These are phyloP conservation scores for Eurystomus glaucurus DNA, from an alignment of 2,797 vertebrate genomes.

Conservation along the genomic window DNA sequence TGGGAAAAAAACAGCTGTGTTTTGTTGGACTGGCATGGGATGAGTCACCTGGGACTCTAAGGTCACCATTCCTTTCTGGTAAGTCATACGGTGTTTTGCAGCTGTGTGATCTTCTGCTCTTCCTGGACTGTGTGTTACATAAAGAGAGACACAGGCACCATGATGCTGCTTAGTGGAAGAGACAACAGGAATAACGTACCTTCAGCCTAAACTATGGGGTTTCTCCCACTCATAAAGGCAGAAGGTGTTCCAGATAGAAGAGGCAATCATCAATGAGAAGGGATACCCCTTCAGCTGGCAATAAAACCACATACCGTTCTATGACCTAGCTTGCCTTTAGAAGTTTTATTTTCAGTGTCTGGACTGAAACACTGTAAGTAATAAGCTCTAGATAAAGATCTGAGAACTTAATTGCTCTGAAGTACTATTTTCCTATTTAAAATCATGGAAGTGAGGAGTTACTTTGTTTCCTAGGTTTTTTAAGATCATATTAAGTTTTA, in stretches of 20 bases:
- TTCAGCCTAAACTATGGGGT: rapidly evolving
- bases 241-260: not conserved
- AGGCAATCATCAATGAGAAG: not conserved
- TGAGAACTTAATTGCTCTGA: constrained; percentile 33
- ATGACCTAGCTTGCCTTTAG: not conserved
- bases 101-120: not conserved
- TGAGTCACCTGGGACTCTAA: not conserved
- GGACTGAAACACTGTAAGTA: not conserved
- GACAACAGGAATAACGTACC: not conserved
- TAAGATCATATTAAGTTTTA: constrained; percentile 42
- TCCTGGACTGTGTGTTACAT: not conserved
- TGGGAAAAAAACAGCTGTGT: not conserved
- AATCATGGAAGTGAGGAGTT: constrained; percentile 22
- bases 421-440: not conserved
- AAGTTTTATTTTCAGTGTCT: not conserved
- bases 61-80: not conserved
- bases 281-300: not conserved
- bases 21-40: not conserved
- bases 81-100: not conserved
- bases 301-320: not conserved
- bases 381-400: constrained; percentile 39
- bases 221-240: not conserved
- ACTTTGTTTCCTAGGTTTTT: constrained; percentile 1
- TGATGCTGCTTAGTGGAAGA: not conserved
- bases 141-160: not conserved